Base-by-base conservation (phyloP, 2,888 invertebrate genomes). In the Tribolium freemani region DNA sequence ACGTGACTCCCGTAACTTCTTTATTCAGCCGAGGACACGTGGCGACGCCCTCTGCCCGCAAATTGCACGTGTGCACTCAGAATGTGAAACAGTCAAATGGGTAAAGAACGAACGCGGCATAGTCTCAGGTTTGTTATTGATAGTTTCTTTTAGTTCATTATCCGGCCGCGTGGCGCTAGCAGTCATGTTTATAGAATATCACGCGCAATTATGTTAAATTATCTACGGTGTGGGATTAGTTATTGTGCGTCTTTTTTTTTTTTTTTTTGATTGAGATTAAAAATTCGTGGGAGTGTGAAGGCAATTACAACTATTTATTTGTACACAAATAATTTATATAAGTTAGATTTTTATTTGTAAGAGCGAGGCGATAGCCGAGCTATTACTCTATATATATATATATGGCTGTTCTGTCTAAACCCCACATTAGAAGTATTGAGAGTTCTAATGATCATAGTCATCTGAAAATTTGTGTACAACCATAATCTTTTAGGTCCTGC, bases 91-190 rank as follows among this genome's bases (percentile, higher is more conserved):
- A 10, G 48, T 10, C 1, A 6, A 20, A 31, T 11, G 2, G 5
- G 20, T 10, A 30, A 26, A 60, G 31, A 9, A 11, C 26, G 26
- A 58, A 68, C 20, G 51, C 6, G 26, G 79, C 81, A 83, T 84
- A 83, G 71, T 84, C 85, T 79, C 56, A 73, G 26, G 75, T 83
- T 82, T 86, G 86, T 87, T 87, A 86, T 87, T 85, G 86, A 86
- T 86, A 85, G 86, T 85, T 86, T 84, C 85, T 83, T 69, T 85
- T 83, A 81, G 84, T 86, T 86, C 86, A 86, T 87, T 87, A 87
- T 87, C 86, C 86, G 86, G 87, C 79, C 86, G 79, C 85, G 86
- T 85, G 86, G 76, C 82, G 76, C 75, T 78, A 75, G 81, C 83
- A 80, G 83, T 83, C 83, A 82, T 86, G 86, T 86, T 86, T 86